Conservation (phyloP, 2,888 invertebrate genomes). For the Mechanitis messenoides region DNA sequence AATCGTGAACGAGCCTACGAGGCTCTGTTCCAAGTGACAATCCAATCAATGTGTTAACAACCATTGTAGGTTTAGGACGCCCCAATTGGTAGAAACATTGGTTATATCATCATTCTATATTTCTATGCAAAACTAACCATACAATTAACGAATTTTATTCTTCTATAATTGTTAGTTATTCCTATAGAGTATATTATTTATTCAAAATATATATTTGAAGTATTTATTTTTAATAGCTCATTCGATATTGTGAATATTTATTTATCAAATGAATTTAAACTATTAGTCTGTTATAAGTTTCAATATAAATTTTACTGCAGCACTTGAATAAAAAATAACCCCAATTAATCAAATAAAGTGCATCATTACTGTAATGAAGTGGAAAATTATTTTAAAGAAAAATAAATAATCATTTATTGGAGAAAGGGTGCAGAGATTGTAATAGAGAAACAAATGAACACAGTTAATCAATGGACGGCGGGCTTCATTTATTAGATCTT, state of each 20-base stretch:
- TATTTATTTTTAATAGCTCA: too few relatives aligned
- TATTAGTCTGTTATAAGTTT: too few relatives aligned
- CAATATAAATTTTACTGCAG: neutral
- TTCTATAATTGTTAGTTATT: neutral
- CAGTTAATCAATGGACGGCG: conserved; percentile 39
- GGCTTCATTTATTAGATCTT: conserved; percentile 41
- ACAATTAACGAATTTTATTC: neutral
- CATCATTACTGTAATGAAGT: conserved; percentile 2
- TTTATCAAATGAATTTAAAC: too few relatives aligned
- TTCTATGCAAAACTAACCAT: neutral
- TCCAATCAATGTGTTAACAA: conserved; percentile 15
- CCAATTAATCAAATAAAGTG: conserved; percentile 5
- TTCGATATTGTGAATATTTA: too few relatives aligned
- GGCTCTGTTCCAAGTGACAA: conserved; percentile 8
- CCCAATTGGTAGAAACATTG: conserved; percentile 1
- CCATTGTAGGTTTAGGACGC: conserved; percentile 8
- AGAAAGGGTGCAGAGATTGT: conserved; percentile 14
- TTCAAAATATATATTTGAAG: too few relatives aligned
- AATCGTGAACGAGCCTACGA: neutral
- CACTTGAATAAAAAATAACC: neutral
- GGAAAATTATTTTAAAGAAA: conserved; percentile 6
- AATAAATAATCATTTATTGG: conserved; percentile 12
- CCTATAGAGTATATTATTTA: too few relatives aligned
- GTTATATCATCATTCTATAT: neutral
- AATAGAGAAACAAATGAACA: conserved; percentile 21